These are phyloP conservation scores for Trissonchulus sp. DNA, from an alignment of 2,888 invertebrate genomes.

Conservation along the genomic window DNA sequence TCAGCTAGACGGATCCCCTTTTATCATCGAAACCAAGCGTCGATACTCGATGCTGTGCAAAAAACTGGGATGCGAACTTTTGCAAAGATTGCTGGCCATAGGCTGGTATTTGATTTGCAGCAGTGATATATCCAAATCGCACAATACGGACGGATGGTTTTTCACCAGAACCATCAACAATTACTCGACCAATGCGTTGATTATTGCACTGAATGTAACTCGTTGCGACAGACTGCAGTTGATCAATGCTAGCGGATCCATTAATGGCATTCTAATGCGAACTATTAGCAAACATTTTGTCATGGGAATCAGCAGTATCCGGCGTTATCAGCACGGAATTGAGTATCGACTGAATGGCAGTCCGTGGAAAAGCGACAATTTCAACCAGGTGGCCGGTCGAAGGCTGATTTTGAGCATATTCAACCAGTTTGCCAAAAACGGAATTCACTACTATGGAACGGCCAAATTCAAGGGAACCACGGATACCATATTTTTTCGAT, in stretches of 20 bases:
- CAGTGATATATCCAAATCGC: not conserved
- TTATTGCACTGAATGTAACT: not conserved
- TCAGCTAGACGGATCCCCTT: not conserved
- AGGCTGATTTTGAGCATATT: slow-evolving; percentile 31
- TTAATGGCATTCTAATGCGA: not conserved
- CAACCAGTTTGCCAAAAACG: slow-evolving; percentile 21
- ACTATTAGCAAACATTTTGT: not conserved
- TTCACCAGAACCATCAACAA: not conserved
- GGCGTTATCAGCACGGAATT: not conserved
- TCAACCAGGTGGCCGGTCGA: slow-evolving; percentile 8
- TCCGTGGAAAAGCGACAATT: slow-evolving; percentile 14
- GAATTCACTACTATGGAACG: slow-evolving; percentile 24
- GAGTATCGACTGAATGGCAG: not conserved
- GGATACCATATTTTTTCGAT: slow-evolving; percentile 34
- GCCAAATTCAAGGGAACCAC: slow-evolving; percentile 35
- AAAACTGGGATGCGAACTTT: not conserved
- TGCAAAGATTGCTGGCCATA: not conserved
- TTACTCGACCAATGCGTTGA: no score
- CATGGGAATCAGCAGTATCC: not conserved
- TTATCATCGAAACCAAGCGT: not conserved
- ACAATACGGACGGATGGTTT: slow-evolving; percentile 11
- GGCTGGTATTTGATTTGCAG: slow-evolving; percentile 10
- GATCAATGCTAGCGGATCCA: not conserved
- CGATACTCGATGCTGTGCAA: not conserved
- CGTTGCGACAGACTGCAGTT: not conserved